Evolutionary conservation across 2,888 invertebrate species (phyloP).

Genomic region (Epistrophe eligans): DNA sequence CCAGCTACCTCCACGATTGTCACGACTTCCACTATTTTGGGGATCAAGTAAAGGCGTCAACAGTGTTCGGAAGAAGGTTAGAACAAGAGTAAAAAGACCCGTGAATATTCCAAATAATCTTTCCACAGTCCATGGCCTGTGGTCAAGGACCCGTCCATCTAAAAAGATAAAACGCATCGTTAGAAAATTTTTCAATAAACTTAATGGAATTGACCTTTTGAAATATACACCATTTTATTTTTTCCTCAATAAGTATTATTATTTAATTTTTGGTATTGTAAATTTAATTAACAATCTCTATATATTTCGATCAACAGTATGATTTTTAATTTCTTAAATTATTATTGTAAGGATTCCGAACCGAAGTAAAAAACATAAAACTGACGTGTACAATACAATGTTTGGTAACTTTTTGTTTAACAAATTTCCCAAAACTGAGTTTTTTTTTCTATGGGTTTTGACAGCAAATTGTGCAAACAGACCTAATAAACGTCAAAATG

Average conservation of each 20-base stretch:
- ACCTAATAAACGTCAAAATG: too few relatives aligned
- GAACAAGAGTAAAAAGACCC: conserved; percentile 45
- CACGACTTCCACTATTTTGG: conserved; percentile 32
- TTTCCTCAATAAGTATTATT: neutral
- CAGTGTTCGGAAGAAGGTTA: conserved; percentile 60
- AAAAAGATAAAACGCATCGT: neutral
- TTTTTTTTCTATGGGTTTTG: too few relatives aligned
- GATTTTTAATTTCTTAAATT: neutral
- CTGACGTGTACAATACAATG: conserved; percentile 50
- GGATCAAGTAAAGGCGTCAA: conserved; percentile 50
- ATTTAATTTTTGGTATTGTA: neutral
- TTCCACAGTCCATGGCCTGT: conserved; percentile 54
- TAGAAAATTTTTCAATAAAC: neutral
- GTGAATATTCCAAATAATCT: conserved; percentile 65
- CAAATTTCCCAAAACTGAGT: too few relatives aligned
- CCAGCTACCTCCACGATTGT: conserved; percentile 36
- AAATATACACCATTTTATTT: conserved; percentile 53
- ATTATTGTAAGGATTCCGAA: neutral
- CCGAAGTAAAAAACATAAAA: neutral
- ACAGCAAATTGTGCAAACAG: too few relatives aligned
- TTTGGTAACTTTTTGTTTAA: too few relatives aligned
- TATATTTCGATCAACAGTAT: neutral
- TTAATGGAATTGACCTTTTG: conserved; percentile 32
- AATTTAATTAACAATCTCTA: neutral
- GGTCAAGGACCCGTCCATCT: conserved; percentile 56